Conservation (phyloP, 2,888 invertebrate genomes). For the Drosophila greeni region DNA sequence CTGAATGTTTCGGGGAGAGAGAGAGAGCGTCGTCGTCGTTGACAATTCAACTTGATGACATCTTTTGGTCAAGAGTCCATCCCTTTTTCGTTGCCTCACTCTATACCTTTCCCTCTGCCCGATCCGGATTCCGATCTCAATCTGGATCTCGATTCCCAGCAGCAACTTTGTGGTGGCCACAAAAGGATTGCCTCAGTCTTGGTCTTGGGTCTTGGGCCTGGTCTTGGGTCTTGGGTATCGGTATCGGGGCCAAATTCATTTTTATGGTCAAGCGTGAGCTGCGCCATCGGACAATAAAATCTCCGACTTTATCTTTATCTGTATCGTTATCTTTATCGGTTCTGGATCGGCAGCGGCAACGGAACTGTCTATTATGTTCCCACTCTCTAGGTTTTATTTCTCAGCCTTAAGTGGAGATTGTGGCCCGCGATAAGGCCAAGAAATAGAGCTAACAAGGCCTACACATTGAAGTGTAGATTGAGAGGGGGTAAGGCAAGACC, state of each 20-base stretch:
- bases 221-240: background rate
- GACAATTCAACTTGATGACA: conserved; percentile 72
- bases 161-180: conserved; percentile 31
- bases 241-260: conserved; percentile 39
- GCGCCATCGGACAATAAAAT: conserved; percentile 55
- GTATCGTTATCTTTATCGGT: conserved; percentile 45
- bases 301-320: conserved; percentile 66
- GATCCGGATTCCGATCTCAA: conserved; percentile 9
- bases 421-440: conserved; percentile 22
- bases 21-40: conserved; percentile 3
- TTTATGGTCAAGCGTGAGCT: conserved; percentile 61
- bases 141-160: conserved; percentile 11
- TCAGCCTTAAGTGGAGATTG: conserved; percentile 21
- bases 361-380: conserved; percentile 65
- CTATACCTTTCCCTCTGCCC: background rate
- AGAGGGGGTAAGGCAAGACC: background rate
- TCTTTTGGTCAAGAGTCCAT: conserved; percentile 60
- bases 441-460: conserved; percentile 38
- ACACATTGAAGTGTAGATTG: conserved; percentile 17
- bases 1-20: conserved; percentile 50
- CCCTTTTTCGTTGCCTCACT: background rate
- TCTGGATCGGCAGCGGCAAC: conserved; percentile 42
- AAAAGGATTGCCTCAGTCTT: conserved; percentile 2
- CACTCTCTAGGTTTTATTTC: conserved; percentile 2
- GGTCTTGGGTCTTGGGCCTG: conserved; percentile 9